Evolutionary conservation across 2,797 vertebrate genomes (phyloP), one percentile per base, ranked within the genome.

Genomic region (Poeciliopsis presidionis): DNA sequence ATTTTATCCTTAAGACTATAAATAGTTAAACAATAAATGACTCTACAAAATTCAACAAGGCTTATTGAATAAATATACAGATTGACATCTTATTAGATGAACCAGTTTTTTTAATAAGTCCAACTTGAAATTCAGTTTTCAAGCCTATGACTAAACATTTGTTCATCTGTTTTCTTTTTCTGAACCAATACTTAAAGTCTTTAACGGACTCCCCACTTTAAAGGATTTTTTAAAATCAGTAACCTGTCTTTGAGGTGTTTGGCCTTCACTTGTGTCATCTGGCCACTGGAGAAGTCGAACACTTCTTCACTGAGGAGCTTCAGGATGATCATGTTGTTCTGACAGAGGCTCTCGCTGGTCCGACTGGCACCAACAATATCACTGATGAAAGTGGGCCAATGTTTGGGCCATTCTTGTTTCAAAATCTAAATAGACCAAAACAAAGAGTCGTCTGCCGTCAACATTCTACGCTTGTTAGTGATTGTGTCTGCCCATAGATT

Each of bases 201-300:
- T 63, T 39, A 43, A 41, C n/a, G 11, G 25, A n/a, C 39, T 43
- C 20, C 39, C 11, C 11, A 14, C 65, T 25, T 65, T 16, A 45
- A 45, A 28, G 16, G 5, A 45, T 13, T 14, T n/a, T 41, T 69
- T 14, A 0, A 1, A 70, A 28, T 28, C 41, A 70, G 2, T 83
- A 74, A 96, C 98, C 98, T 99, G 97, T 99, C 98, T 94, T 99
- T 99, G 84, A 99, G 96, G 93, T 99, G 98, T 88, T 99, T 99
- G 81, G 98, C 98, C 95, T 99, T 99, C 45, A 99, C 98, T 95
- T 99, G 98, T 57, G 98, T 99, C 94, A 99, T 99, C 95, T 99
- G 98, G 71, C 98, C 98, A 79, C 98, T 99, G 91, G 98, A 99
- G 90, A 99, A 99, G 93, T 99, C 98, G 89, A 99, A 99, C 6